Conservation (phyloP, 1,140 invertebrate genomes). For the Drosophila athabasca region DNA sequence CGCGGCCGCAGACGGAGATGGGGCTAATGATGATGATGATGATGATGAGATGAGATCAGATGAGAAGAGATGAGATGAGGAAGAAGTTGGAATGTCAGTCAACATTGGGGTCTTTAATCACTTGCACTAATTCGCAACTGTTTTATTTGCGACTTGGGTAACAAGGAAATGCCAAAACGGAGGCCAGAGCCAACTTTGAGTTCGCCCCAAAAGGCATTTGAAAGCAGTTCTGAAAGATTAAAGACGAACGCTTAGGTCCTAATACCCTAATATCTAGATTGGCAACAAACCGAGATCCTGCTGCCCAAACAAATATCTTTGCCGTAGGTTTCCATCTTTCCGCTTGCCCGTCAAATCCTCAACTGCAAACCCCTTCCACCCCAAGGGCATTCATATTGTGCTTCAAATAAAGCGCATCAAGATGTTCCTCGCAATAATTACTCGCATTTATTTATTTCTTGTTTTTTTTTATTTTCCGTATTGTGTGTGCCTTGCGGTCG, state of each 20-base stretch:
- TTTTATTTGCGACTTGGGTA: constrained; percentile 5
- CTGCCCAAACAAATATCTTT: too few relatives aligned
- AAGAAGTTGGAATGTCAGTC: constrained; percentile 24
- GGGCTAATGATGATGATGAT: not conserved
- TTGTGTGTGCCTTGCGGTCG: constrained; percentile 15
- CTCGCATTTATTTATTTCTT: constrained; percentile 37
- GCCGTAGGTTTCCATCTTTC: too few relatives aligned
- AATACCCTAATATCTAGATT: too few relatives aligned
- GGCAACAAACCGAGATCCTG: too few relatives aligned
- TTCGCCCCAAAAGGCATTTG: too few relatives aligned
- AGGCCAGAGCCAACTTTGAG: too few relatives aligned
- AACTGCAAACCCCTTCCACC: too few relatives aligned
- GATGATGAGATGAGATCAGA: not conserved
- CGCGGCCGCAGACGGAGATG: not conserved
- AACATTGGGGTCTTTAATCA: constrained; percentile 13
- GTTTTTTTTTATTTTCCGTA: constrained; percentile 17
- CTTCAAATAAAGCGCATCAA: constrained; percentile 17
- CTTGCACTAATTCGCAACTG: not conserved
- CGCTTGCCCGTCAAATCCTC: too few relatives aligned
- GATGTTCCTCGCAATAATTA: constrained; percentile 25
- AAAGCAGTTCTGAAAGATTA: too few relatives aligned
- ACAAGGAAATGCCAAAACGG: not conserved
- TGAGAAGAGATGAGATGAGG: not conserved
- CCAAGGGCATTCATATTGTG: too few relatives aligned
- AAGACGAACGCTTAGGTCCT: too few relatives aligned